A percentile compares a stretch with the other conserved stretches of the same genome.
phyloP scores from a whole-genome alignment of 2,888 invertebrate species.

The Augochlorella aurata region DNA sequence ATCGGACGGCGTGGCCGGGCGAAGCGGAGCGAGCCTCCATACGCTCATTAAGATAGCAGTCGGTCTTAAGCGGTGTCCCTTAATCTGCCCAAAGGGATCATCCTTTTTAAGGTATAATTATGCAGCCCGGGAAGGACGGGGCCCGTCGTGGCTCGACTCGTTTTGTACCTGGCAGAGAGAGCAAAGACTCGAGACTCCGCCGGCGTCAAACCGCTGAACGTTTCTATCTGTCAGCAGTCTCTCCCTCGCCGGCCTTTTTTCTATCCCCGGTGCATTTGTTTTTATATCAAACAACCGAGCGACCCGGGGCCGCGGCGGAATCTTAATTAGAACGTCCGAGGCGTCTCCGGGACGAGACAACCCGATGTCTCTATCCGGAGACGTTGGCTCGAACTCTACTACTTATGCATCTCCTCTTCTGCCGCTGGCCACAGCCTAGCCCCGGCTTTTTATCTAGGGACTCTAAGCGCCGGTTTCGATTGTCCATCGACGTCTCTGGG shows the following conservation, averaged over 20 bases:
- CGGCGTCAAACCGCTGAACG: slow-evolving; percentile 60
- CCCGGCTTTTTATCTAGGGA: not conserved
- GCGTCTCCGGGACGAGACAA: slow-evolving; percentile 14
- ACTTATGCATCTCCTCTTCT: not conserved
- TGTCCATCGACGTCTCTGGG: not conserved
- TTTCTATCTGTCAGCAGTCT: slow-evolving; percentile 62
- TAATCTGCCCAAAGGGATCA: slow-evolving; percentile 66
- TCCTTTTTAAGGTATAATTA: slow-evolving; percentile 68
- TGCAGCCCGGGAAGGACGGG: slow-evolving; percentile 44
- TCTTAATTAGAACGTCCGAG: slow-evolving; percentile 62
- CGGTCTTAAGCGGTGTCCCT: slow-evolving; percentile 58
- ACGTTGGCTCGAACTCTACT: not conserved
- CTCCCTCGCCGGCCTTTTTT: slow-evolving; percentile 12
- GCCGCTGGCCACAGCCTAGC: not conserved
- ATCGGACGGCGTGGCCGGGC: slow-evolving; percentile 20
- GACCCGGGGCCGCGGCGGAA: slow-evolving; percentile 42
- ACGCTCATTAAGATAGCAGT: slow-evolving; percentile 70
- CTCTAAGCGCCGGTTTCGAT: not conserved
- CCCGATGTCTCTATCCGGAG: slow-evolving; percentile 7
- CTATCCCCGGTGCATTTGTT: slow-evolving; percentile 30
- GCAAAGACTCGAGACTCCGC: slow-evolving; percentile 21
- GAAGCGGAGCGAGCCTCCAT: slow-evolving; percentile 32
- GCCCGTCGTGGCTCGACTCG: not conserved
- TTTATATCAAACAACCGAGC: slow-evolving; percentile 43
- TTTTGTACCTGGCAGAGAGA: slow-evolving; percentile 41